Conservation (phyloP, 92 coral and sea anemone genomes). For the Epizoanthus rinbou region DNA sequence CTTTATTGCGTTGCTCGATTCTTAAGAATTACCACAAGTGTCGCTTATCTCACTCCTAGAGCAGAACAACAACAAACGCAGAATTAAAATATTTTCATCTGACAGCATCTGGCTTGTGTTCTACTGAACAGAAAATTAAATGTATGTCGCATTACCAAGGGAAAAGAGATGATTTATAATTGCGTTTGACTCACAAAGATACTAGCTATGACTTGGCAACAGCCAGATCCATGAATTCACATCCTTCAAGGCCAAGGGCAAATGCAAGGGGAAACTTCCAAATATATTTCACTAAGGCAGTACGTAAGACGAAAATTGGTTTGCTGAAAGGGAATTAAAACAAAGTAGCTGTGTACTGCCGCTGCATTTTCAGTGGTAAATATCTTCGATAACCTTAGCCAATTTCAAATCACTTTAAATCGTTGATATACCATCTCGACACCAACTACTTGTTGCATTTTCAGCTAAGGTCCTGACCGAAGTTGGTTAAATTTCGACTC, state of each 20-base stretch:
- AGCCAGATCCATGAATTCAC: background rate
- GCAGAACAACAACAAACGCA: slow-evolving; percentile 20
- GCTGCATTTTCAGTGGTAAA: background rate
- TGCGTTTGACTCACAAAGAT: background rate
- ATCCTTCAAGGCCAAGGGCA: background rate
- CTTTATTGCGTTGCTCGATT: background rate
- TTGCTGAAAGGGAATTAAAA: background rate
- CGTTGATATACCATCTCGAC: background rate
- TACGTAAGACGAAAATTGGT: background rate
- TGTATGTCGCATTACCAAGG: no score
- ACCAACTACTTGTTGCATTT: slow-evolving; percentile 44
- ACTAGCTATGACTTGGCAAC: background rate
- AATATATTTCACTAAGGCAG: background rate
- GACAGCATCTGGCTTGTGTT: background rate
- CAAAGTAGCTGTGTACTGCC: background rate
- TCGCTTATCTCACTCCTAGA: slow-evolving; percentile 1
- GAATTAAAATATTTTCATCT: background rate
- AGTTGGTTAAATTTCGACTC: background rate
- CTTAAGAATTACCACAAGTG: background rate
- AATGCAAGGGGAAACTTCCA: background rate
- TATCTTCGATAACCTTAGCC: background rate
- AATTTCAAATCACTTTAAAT: background rate
- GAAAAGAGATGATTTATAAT: no score
- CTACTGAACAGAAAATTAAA: background rate
- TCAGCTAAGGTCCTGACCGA: slow-evolving; percentile 1